Conservation (phyloP, 2,888 invertebrate genomes). For the Strigamia transsilvanica region DNA sequence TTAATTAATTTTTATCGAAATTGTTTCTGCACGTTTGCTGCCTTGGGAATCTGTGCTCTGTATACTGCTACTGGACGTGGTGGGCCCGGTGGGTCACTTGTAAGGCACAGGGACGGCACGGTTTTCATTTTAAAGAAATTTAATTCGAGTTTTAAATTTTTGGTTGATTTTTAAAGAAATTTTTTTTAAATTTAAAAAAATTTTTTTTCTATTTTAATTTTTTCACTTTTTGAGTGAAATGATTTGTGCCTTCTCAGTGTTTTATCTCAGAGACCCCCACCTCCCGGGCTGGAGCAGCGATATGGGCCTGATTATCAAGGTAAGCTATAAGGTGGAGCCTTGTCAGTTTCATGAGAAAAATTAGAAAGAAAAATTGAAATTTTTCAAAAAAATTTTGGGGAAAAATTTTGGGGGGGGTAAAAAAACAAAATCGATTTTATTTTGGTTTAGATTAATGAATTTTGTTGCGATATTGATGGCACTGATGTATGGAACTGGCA, state of each 20-base stretch:
- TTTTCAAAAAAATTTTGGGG: too few species aligned
- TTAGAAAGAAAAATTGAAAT: background rate
- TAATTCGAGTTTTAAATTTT: too few species aligned
- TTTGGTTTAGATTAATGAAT: background rate
- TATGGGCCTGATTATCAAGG: slow-evolving; percentile 57
- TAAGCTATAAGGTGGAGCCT: slow-evolving; percentile 52
- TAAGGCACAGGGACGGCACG: slow-evolving; percentile 1
- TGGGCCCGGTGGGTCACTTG: slow-evolving; percentile 54
- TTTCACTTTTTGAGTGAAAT: background rate
- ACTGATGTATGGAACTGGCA: slow-evolving; percentile 43
- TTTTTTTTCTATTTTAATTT: too few species aligned
- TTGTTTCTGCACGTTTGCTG: slow-evolving; percentile 51
- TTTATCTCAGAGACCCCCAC: slow-evolving; percentile 53
- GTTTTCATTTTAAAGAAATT: too few species aligned
- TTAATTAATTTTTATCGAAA: background rate
- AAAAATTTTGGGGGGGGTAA: too few species aligned
- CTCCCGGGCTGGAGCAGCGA: slow-evolving; percentile 57
- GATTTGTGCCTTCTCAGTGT: background rate
- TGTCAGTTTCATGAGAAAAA: slow-evolving; percentile 34
- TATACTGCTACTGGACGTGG: slow-evolving; percentile 56
- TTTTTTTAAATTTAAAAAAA: background rate
- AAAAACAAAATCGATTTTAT: too few species aligned
- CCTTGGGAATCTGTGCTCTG: slow-evolving; percentile 57
- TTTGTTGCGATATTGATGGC: background rate
- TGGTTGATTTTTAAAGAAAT: background rate